Evolutionary conservation across 1,140 invertebrate species (phyloP), one percentile per base, ranked within the genome.

Genomic region (Colletes gigas): DNA sequence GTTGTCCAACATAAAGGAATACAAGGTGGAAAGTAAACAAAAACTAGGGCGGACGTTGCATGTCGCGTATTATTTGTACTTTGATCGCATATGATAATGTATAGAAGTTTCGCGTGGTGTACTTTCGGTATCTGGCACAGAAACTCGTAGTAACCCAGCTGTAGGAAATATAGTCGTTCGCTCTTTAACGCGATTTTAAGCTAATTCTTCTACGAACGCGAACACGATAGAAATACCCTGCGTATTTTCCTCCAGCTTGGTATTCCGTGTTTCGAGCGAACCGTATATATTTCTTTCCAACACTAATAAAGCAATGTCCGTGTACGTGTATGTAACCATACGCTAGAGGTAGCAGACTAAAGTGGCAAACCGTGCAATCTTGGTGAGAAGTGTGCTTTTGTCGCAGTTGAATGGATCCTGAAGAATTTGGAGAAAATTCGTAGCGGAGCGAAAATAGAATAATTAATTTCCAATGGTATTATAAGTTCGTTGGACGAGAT

Each of bases 341-440:
- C 14, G 71, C 68, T 87, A 65, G n/a, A 82, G 88, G 87, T 89
- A 91, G 90, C 91, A 92, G 91, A 92, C 90, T 92, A 92, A 92
- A 92, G 83, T 92, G 89, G 91, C 89, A 88, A 88, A 87, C 47
- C 67, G 63, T 83, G 71, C 84, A 47, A 71, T 59, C 70, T 78
- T 73, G 59, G 59, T 60, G 50, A 60, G 78, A 78, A 60, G 83
- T 86, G 84, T 88, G 85, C 83, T 85, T 57, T 83, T 71, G 71
- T 78, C 80, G 39, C 2, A 44, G 5, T 21, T 14, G 39, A 78
- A 55, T 17, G 21, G 54, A 60, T 50, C n/a, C n/a, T 17, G 57
- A 41, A 68, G 63, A 76, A 76, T 47, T 30, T 66, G 3, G 19
- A 57, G 54, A 66, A 55, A 47, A 14, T 21, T 50, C 12, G n/a